A percentile compares a stretch with the other conserved stretches of the same genome.
Evolutionary conservation across 2,797 vertebrate genomes (phyloP).

Genomic region (Neoniphon sammara): DNA sequence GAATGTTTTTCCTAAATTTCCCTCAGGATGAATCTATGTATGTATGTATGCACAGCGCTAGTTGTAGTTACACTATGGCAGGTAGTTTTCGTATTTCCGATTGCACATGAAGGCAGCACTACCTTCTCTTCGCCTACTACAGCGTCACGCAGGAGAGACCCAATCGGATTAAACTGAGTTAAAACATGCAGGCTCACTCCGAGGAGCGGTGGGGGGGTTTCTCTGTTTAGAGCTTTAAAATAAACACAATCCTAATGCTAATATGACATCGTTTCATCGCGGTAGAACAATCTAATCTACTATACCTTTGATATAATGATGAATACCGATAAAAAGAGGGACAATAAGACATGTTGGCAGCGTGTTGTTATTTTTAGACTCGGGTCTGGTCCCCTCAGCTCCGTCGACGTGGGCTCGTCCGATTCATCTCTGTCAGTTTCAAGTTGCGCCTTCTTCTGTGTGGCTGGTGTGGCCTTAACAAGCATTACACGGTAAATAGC

Average conservation of each 20-base stretch:
- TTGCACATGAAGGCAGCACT: slow-evolving; percentile 60
- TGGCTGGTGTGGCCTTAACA: slow-evolving; percentile 16
- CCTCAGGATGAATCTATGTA: too few species aligned
- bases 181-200: slow-evolving; percentile 58
- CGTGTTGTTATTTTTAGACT: slow-evolving; percentile 3
- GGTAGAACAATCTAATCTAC: fast-evolving
- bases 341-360: fast-evolving
- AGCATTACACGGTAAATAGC: neutral
- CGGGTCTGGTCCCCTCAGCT: slow-evolving; percentile 24
- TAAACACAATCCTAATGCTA: fast-evolving
- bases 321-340: fast-evolving
- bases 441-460: slow-evolving; percentile 77
- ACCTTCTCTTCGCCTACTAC: neutral
- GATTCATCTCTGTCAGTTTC: slow-evolving; percentile 79
- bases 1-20: too few species aligned
- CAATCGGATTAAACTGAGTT: slow-evolving; percentile 82
- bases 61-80: too few species aligned
- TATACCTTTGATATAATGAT: fast-evolving
- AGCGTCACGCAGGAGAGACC: slow-evolving; percentile 76
- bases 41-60: too few species aligned
- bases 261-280: fast-evolving
- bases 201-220: slow-evolving; percentile 33
- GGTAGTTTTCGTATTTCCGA: slow-evolving; percentile 39
- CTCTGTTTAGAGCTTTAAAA: fast-evolving
- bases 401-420: slow-evolving; percentile 50